Evolutionary conservation across 2,113 vertebrate genomes (phyloP).

Genomic region (Dicerorhinus sumatrensis): DNA sequence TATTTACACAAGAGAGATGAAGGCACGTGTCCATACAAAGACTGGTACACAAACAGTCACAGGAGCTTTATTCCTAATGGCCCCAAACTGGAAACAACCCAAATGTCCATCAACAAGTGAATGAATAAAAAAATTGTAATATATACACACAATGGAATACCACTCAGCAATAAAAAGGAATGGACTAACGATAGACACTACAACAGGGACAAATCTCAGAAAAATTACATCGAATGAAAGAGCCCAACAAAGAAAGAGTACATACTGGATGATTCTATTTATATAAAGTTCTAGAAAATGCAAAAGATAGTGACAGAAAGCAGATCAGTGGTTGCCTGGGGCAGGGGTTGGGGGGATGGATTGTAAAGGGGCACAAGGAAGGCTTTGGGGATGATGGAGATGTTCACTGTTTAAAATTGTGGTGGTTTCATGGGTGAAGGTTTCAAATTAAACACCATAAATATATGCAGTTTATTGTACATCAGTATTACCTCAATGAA

Average conservation of each 20-base stretch:
- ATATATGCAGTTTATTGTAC: not conserved
- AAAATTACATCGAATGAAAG: not conserved
- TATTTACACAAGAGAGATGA: not conserved
- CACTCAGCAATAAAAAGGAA: not conserved
- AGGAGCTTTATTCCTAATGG: not conserved
- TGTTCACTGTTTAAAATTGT: not conserved
- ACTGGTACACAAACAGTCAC: not conserved
- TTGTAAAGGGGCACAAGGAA: not conserved
- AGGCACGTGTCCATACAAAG: not conserved
- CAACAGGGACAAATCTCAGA: not conserved
- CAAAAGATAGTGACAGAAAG: not conserved
- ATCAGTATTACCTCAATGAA: not conserved
- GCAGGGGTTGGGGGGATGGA: not conserved
- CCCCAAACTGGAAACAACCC: not conserved
- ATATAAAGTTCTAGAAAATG: slow-evolving; percentile 10
- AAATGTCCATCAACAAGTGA: not conserved
- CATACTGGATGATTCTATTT: not conserved
- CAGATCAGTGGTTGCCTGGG: not conserved
- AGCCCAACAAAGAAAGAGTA: not conserved
- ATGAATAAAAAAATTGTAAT: not conserved
- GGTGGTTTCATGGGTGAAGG: not conserved
- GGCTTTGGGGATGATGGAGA: not conserved
- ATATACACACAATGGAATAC: not conserved
- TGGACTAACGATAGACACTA: not conserved
- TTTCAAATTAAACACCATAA: not conserved